Base-by-base conservation (phyloP, 2,797 vertebrate species). In the Hirundo rustica region DNA sequence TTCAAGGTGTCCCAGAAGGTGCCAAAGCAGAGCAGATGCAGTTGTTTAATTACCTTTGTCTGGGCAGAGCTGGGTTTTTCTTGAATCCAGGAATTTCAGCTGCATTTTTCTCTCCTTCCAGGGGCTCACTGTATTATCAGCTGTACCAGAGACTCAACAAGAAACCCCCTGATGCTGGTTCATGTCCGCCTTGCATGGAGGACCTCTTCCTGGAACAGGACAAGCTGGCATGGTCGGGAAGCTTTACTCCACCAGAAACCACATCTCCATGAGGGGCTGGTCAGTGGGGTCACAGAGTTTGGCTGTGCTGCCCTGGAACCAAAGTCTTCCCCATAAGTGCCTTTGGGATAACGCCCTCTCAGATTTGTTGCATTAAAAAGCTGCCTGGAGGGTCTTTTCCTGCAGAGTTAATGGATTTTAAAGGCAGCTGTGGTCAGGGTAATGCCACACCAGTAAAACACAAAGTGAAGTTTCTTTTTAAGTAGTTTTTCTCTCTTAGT, bases 201-300 rank as follows among this genome's bases (percentile, higher is more conserved):
- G 5, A 27, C 18, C 16, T 80, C 76, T 75, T 90, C 73, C 53
- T 0, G 0, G 74, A 78, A 74, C 50, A 57, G 54, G 23, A 16
- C 34, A 54, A 55, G 36, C 50, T n/a, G 19, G 75, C 23, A 22
- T 7, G 68, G 30, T 36, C 20, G 55, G 77, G 44, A 67, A 66
- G 44, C 32, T 64, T 73, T 34, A 9, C 44, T 82, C 26, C 0
- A 1, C 30, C 42, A 70, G 38, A 51, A 92, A 55, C 45, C 13
- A 2, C 53, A 3, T 44, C 53, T 73, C 60, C 2, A 0, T 0
- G 5, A 16, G 25, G 53, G 40, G 13, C 22, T n/a, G 62, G 10
- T 27, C 3, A 3, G 0, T 1, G 34, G 7, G 27, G 51, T 50
- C 11, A 3, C 3, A 4, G 47, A 5, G 10, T n/a, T 77, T 4